These are phyloP conservation scores for Plebejus anna DNA, from an alignment of 2,888 invertebrate species.

Conservation along the genomic window DNA sequence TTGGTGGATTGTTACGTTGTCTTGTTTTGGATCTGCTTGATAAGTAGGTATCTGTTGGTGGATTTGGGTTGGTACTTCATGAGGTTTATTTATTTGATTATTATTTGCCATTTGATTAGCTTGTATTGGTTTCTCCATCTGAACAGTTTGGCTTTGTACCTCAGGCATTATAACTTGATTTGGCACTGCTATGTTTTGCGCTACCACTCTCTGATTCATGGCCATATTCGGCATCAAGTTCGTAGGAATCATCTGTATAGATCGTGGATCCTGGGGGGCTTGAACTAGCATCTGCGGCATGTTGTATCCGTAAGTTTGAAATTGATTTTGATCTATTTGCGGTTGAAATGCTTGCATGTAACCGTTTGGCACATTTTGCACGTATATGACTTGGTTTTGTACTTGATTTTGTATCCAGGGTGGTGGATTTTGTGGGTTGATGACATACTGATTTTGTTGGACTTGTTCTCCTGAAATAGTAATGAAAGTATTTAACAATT, in stretches of 20 bases:
- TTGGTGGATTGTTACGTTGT: slow-evolving; percentile 39
- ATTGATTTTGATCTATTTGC: slow-evolving; percentile 58
- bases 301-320: slow-evolving; percentile 59
- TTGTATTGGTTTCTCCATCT: slow-evolving; percentile 33
- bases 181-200: slow-evolving; percentile 35
- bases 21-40: slow-evolving; percentile 34
- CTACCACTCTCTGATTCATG: slow-evolving; percentile 36
- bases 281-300: slow-evolving; percentile 54
- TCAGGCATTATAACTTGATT: slow-evolving; percentile 35
- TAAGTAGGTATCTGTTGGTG: slow-evolving; percentile 33
- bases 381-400: slow-evolving; percentile 63
- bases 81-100: slow-evolving; percentile 37
- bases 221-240: slow-evolving; percentile 39
- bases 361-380: slow-evolving; percentile 62
- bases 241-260: slow-evolving; percentile 38
- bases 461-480: slow-evolving; percentile 60
- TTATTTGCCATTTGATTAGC: slow-evolving; percentile 35
- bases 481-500: slow-evolving; percentile 25
- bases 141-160: slow-evolving; percentile 37
- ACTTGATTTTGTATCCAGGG: slow-evolving; percentile 67
- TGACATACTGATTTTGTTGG: slow-evolving; percentile 61
- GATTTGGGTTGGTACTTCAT: slow-evolving; percentile 34
- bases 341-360: slow-evolving; percentile 54
- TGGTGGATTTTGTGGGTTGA: slow-evolving; percentile 67
- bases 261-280: slow-evolving; percentile 42